Base-by-base conservation (phyloP, 2,113 vertebrate genomes). In the Haplochromis burtoni region DNA sequence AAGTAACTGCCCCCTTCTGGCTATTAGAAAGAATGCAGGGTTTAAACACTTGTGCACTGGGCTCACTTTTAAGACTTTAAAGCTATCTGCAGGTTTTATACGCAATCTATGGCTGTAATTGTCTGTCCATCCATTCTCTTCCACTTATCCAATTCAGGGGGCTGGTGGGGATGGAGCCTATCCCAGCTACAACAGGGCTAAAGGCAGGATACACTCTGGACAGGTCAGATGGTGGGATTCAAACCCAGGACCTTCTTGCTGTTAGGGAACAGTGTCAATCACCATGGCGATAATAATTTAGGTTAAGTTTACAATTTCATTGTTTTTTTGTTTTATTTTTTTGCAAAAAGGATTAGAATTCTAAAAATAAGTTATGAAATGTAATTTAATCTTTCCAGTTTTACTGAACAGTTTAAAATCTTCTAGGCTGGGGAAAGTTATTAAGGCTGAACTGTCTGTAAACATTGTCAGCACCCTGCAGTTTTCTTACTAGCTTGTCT, bases 311-410 rank as follows among this genome's bases (percentile, higher is more conserved):
- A 47, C 68, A 66, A 38, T 8, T 38, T 66, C 1, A 66, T 66
- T n/a, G 31, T n/a, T n/a, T 63, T 63, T n/a, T 19, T n/a, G 5
- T 19, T 35, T 59, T 2, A 0, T 7, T 35, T 35, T 19, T 38
- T 73, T 73, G 21, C 21, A 45, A 17, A 73, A 45, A 26, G 16
- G 3, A 71, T 45, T 73, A 26, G 2, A 73, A 26, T 26, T 73
- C 40, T 45, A 26, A 73, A 45, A 40, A 40, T 42, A 24, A 24
- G 35, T 68, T 68, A 68, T 68, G n/a, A 24, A 68, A 71, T 24
- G 1, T 24, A 2, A 42, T 71, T 40, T 14, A 0, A 42, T 0
- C 8, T 24, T 42, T 47, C 68, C 68, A 76, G 3, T 76, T 76
- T 76, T 76, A 29, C 1, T 7, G 16, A 76, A 47, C 0, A 29